These are phyloP conservation scores for Orthonyx spaldingii DNA, from an alignment of 2,113 vertebrate species.

Conservation along the genomic window DNA sequence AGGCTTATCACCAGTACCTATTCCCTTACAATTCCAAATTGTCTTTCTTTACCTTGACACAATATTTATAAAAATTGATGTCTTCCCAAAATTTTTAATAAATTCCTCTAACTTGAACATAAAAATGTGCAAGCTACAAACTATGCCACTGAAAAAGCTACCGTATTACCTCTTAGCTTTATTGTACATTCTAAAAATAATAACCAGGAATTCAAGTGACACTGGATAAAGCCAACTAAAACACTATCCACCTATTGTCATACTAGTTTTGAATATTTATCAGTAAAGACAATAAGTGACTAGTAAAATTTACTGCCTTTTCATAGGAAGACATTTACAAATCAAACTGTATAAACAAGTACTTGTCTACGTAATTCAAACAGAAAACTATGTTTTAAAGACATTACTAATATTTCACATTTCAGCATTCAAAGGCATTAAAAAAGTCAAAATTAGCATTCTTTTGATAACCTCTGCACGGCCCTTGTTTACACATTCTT, in stretches of 20 bases:
- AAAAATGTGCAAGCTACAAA: neutral
- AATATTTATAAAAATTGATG: neutral
- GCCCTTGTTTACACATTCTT: neutral
- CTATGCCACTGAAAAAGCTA: neutral
- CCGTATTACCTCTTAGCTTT: neutral
- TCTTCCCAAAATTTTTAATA: neutral
- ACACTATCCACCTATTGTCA: rapidly evolving
- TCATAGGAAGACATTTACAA: neutral
- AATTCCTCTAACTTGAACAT: neutral
- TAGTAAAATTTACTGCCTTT: neutral
- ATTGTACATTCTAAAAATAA: neutral
- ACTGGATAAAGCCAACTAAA: neutral
- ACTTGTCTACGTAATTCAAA: neutral
- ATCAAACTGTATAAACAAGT: neutral
- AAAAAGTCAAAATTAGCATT: neutral
- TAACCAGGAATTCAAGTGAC: neutral
- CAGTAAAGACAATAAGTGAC: neutral
- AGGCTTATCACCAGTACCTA: neutral
- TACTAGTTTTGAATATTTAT: neutral
- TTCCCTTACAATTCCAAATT: neutral
- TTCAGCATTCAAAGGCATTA: neutral
- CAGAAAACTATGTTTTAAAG: neutral
- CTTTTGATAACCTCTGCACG: neutral
- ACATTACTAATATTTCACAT: neutral
- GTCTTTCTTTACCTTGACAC: neutral